These are phyloP conservation scores for Eriocheir sinensis DNA, from an alignment of 1,140 invertebrate species.

Conservation along the genomic window DNA sequence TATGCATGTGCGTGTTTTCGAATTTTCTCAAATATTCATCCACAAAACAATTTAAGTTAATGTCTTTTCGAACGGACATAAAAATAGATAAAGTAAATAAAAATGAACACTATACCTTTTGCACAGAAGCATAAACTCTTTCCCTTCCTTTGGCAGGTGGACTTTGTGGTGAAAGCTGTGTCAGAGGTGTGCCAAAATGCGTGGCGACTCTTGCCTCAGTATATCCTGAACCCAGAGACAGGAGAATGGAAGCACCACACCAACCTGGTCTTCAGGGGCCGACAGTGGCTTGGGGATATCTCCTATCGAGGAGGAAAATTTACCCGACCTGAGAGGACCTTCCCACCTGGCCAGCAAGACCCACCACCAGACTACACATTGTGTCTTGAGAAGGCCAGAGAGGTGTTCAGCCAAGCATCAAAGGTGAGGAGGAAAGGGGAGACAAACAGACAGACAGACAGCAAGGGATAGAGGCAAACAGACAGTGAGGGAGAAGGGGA, in stretches of 20 bases:
- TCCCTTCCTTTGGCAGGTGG: conserved; percentile 83
- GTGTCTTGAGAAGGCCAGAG: conserved; percentile 84
- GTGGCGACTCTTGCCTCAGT: conserved; percentile 94
- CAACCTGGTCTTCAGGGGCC: conserved; percentile 84
- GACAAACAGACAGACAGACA: neutral
- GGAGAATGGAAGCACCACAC: conserved; percentile 94
- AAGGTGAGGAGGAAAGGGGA: conserved; percentile 83
- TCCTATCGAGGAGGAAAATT: conserved; percentile 82
- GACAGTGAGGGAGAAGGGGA: no score
- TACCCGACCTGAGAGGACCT: conserved; percentile 85
- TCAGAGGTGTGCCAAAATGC: conserved; percentile 94
- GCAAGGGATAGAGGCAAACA: no score
- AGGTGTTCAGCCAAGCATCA: conserved; percentile 89
- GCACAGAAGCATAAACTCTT: neutral
- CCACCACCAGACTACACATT: conserved; percentile 60
- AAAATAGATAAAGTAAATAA: no score
- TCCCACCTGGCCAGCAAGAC: conserved; percentile 85
- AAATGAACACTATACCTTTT: no score
- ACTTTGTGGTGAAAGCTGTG: conserved; percentile 92
- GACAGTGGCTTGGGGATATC: conserved; percentile 85
- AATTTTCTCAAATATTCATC: no score
- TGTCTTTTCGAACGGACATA: no score
- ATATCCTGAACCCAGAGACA: conserved; percentile 92
- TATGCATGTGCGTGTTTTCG: no score
- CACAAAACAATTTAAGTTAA: no score